Evolutionary conservation across 2,888 invertebrate genomes (phyloP), one percentile per base, ranked within the genome.

Genomic region (Microctonus aethiopoides): DNA sequence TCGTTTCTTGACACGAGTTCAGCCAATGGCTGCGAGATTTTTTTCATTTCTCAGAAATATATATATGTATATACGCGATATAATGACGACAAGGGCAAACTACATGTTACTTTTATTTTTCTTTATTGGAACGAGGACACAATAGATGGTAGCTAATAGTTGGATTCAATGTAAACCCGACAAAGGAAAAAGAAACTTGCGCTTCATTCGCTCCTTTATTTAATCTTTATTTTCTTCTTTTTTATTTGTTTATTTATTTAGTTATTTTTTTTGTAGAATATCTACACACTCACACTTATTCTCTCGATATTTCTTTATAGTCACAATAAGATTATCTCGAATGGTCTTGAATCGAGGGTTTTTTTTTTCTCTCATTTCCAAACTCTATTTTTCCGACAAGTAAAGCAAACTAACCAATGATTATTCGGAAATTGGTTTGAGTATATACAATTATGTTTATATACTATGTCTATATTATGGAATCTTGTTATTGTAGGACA

Each of bases 1-100:
- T 46, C 16, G 46, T 46, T 46, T 69, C 67, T 65, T 64, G 54
- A 71, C 46, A 59, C 67, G 61, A 57, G 52, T 68, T 51, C 34
- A 62, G 22, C 13, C 36, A 56, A 62, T 60, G 65, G 54, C 54
- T 39, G 16, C n/a, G 29, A 36, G 11, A 16, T 68, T 65, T 65
- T 65, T 22, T 54, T 6, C 24, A 16, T 54, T 36, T 65, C 54
- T 56, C 56, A 62, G 62, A 62, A 62, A 24, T 41, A 9, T 9
- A 16, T 34, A 11, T 3, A 9, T n/a, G 16, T 54, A 26, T 54
- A 29, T 54, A 52, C 22, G n/a, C 54, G 24, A 56, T 26, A n/a
- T n/a, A 26, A 56, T 13, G 26, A 46, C 39, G 39, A 39, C 46
- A n/a, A 26, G 24, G 11, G 29, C 26, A 54, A 24, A 54, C 26